phyloP scores from a whole-genome alignment of 2,888 invertebrate species.

The Ectemnius cavifrons region DNA sequence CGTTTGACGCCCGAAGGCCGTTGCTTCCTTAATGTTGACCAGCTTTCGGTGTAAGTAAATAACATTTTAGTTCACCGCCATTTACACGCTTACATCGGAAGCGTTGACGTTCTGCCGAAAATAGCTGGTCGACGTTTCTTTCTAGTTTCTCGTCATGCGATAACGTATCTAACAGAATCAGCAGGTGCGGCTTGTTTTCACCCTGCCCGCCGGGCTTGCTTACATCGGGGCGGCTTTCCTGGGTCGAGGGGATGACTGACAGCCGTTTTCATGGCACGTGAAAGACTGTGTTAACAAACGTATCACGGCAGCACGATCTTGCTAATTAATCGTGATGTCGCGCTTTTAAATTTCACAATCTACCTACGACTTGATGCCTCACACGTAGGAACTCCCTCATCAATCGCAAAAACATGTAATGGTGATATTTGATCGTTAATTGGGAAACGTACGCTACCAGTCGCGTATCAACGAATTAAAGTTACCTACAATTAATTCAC shows the following conservation, averaged over 20 bases:
- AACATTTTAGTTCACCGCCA: slow-evolving; percentile 30
- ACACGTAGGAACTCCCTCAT: background rate
- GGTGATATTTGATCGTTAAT: background rate
- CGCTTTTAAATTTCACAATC: background rate
- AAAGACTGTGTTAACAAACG: slow-evolving; percentile 18
- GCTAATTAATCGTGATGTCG: slow-evolving; percentile 31
- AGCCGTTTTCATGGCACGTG: slow-evolving; percentile 22
- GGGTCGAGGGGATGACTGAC: slow-evolving; percentile 7
- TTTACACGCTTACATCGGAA: slow-evolving; percentile 47
- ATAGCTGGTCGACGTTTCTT: slow-evolving; percentile 42
- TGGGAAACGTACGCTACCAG: background rate
- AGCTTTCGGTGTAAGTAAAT: slow-evolving; percentile 27
- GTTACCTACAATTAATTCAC: background rate
- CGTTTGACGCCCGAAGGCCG: slow-evolving; percentile 14
- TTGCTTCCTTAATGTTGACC: slow-evolving; percentile 24
- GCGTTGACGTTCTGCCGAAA: slow-evolving; percentile 19
- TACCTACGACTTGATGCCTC: background rate
- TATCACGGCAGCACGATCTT: slow-evolving; percentile 11
- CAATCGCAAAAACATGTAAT: too few relatives aligned
- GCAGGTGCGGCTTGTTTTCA: slow-evolving; percentile 30
- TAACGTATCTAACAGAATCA: slow-evolving; percentile 46
- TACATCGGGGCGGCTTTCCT: background rate
- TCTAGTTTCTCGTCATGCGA: slow-evolving; percentile 40
- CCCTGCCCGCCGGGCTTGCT: background rate
- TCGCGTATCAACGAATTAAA: background rate